phyloP scores from a whole-genome alignment of 2,888 invertebrate species.

The Mimachlamys varia region DNA sequence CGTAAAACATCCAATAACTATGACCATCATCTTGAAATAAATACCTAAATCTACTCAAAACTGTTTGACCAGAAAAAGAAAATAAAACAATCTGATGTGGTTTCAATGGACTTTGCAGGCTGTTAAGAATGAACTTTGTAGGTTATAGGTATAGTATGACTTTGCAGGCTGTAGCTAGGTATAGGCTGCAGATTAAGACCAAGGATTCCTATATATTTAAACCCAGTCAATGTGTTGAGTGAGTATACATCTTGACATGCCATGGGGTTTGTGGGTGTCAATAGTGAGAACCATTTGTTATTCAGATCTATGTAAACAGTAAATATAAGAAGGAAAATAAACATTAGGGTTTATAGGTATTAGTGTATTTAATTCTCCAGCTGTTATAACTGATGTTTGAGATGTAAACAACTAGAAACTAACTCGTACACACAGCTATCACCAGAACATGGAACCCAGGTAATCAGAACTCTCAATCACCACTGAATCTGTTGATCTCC shows the following conservation, averaged over 20 bases:
- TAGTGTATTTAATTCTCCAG: neutral
- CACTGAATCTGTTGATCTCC: neutral
- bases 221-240: neutral
- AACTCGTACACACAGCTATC: neutral
- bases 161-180: no score
- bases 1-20: neutral
- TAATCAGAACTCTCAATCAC: neutral
- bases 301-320: neutral
- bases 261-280: neutral
- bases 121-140: no score
- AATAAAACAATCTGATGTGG: no score
- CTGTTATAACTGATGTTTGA: neutral
- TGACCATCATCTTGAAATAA: neutral
- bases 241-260: neutral
- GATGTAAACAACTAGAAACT: neutral
- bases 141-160: no score
- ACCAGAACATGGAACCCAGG: neutral
- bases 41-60: neutral
- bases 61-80: no score
- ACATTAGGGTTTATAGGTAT: neutral
- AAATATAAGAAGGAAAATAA: constrained; percentile 21
- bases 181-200: no score
- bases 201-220: neutral
- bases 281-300: neutral
- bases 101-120: no score